Base-by-base conservation (phyloP, 2,113 vertebrate genomes). In the Leucopsar rothschildi region DNA sequence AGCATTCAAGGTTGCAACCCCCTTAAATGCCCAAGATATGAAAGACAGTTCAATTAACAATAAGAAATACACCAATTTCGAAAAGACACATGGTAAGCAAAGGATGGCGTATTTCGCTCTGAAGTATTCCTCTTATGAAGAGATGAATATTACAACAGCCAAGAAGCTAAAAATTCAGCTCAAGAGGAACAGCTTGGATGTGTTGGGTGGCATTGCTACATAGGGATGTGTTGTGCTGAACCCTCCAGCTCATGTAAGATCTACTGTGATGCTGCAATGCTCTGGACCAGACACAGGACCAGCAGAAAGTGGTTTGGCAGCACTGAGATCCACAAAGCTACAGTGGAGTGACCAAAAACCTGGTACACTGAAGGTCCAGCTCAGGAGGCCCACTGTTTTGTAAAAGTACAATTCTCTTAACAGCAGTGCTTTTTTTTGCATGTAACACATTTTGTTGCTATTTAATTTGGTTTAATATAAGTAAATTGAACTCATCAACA, bases 181-280 rank as follows among this genome's bases (percentile, higher is more conserved):
- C 31, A 49, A 57, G 31, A 72, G n/a, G 33, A 86, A 50, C 12
- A 88, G 45, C 40, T 29, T 15, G 33, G 59, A 69, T 22, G 19
- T 37, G 19, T 18, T 72, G n/a, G 20, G n/a, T 63, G 86, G 45
- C 28, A 93, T 79, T 59, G 47, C 35, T 56, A 39, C 4, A 2
- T 4, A 40, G 3, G 1, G 50, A 82, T 31, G 53, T 6, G 3
- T 37, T 84, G 69, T 13, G 16, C 44, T 56, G 44, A 76, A 72
- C 15, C 68, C 14, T 0, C 0, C 33, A n/a, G 66, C 5, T 84
- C 56, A 84, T 31, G 1, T 28, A 52, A 53, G 33, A 72, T n/a
- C 50, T 70, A 31, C 5, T 65, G 31, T 5, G 56, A 82, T 45
- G 12, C 39, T 3, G 15, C 24, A 33, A 60, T 11, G 59, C 2